Conservation (phyloP, 2,113 vertebrate species). For the Micronycteris hirsuta region DNA sequence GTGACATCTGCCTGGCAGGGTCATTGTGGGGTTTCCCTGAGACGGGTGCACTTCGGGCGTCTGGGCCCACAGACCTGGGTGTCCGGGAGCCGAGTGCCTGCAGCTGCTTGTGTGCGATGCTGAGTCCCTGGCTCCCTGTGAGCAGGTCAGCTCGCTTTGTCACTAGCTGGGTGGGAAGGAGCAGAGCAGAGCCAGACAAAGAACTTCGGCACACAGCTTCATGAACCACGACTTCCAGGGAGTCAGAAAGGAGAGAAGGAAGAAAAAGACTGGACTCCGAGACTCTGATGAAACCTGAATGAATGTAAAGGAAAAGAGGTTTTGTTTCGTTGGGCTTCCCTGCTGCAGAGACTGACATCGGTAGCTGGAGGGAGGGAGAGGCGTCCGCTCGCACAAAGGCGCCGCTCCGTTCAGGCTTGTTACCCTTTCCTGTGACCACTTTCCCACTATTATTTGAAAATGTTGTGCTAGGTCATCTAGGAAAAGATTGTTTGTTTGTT, state of each 20-base stretch:
- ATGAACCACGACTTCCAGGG: neutral
- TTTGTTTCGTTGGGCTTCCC: neutral
- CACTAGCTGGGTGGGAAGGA: neutral
- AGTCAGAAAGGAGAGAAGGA: neutral
- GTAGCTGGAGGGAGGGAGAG: neutral
- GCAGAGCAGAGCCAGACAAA: neutral
- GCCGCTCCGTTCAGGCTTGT: rapidly evolving
- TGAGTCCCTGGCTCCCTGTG: neutral
- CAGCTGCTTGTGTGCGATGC: neutral
- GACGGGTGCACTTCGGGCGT: rapidly evolving
- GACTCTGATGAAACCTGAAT: neutral
- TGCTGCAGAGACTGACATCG: neutral
- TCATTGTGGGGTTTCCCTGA: neutral
- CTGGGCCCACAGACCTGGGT: neutral
- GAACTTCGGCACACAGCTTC: neutral
- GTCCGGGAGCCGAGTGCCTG: neutral
- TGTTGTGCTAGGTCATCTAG: neutral
- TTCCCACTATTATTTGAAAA: neutral
- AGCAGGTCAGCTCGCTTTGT: neutral
- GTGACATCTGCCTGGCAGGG: neutral
- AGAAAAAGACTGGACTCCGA: neutral
- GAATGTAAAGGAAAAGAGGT: neutral
- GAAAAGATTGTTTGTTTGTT: neutral
- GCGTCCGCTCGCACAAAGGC: neutral
- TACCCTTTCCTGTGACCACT: neutral